A percentile compares a stretch with the other conserved stretches of the same genome.
Evolutionary conservation across 1,140 invertebrate species (phyloP).

Genomic region (Trachelipus rathkii): DNA sequence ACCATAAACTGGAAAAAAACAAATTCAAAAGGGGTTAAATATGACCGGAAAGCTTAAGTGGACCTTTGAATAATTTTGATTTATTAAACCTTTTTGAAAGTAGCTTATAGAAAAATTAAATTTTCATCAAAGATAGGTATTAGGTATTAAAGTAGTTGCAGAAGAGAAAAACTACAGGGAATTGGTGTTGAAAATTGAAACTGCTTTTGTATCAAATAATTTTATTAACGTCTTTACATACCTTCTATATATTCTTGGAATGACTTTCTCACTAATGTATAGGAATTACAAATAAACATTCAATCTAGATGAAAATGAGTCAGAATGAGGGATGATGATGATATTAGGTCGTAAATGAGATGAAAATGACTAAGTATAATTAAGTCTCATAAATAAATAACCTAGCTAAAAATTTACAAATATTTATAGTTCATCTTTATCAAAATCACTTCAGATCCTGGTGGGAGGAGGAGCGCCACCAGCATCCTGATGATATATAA

Average conservation of each 20-base stretch:
- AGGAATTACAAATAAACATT: slow-evolving; percentile 18
- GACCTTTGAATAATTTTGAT: too few relatives aligned
- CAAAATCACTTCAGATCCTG: slow-evolving; percentile 21
- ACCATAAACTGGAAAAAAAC: too few relatives aligned
- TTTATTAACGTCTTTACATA: slow-evolving; percentile 1
- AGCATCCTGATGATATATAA: slow-evolving; percentile 74
- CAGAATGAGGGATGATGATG: slow-evolving; percentile 29
- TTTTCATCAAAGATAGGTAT: too few relatives aligned
- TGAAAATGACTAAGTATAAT: slow-evolving; percentile 26
- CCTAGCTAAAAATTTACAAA: slow-evolving; percentile 16
- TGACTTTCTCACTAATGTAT: slow-evolving; percentile 23
- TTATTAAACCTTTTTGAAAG: too few relatives aligned
- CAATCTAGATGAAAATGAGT: slow-evolving; percentile 14
- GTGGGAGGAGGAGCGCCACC: slow-evolving; percentile 38
- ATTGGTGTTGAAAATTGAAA: too few relatives aligned
- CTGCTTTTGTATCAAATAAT: slow-evolving; percentile 3
- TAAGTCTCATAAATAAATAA: slow-evolving; percentile 27
- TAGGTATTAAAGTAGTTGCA: too few relatives aligned
- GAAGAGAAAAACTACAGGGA: too few relatives aligned
- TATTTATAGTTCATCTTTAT: slow-evolving; percentile 40
- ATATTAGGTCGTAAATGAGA: not conserved
- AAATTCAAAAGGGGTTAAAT: too few relatives aligned
- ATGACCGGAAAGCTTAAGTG: too few relatives aligned
- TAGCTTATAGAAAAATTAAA: too few relatives aligned
- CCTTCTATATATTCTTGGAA: not conserved